Percentiles rank a stretch among this genome's conserved stretches.
These are phyloP conservation scores for Vombatus ursinus DNA, from an alignment of 2,113 vertebrate genomes.

Conservation along the genomic window DNA sequence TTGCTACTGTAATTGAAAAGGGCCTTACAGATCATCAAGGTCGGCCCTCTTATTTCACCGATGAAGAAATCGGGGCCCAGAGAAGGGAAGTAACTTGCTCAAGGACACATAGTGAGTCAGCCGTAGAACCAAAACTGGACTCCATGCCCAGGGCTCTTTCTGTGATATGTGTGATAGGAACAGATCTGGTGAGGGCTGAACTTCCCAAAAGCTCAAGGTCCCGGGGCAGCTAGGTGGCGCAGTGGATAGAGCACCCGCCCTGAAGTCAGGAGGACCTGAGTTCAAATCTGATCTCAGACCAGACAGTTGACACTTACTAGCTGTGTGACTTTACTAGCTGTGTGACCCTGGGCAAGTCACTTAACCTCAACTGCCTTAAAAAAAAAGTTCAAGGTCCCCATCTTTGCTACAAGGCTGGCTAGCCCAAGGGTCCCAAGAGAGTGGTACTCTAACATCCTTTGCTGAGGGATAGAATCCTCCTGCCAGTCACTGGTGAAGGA, in stretches of 20 bases:
- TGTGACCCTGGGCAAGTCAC: no score
- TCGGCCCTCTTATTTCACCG: not conserved
- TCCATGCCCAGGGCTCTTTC: not conserved
- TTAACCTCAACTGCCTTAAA: no score
- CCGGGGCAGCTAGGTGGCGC: no score
- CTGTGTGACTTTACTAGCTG: no score
- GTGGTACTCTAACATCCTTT: not conserved
- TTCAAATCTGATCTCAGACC: no score
- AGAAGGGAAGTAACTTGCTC: not conserved
- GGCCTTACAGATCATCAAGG: not conserved
- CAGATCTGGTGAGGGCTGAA: not conserved
- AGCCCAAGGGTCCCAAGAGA: not conserved
- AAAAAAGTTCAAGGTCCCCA: not conserved
- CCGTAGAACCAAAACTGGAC: not conserved
- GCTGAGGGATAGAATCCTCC: not conserved
- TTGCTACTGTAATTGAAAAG: not conserved
- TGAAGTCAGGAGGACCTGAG: no score
- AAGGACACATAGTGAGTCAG: not conserved
- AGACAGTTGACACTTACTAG: no score
- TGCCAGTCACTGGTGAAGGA: not conserved
- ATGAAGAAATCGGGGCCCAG: not conserved
- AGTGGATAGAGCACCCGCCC: no score
- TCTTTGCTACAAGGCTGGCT: not conserved
- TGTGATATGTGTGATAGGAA: not conserved
- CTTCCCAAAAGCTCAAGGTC: not conserved